These are phyloP conservation scores for Spicauda simplicius DNA, from an alignment of 2,888 invertebrate species.

Conservation along the genomic window DNA sequence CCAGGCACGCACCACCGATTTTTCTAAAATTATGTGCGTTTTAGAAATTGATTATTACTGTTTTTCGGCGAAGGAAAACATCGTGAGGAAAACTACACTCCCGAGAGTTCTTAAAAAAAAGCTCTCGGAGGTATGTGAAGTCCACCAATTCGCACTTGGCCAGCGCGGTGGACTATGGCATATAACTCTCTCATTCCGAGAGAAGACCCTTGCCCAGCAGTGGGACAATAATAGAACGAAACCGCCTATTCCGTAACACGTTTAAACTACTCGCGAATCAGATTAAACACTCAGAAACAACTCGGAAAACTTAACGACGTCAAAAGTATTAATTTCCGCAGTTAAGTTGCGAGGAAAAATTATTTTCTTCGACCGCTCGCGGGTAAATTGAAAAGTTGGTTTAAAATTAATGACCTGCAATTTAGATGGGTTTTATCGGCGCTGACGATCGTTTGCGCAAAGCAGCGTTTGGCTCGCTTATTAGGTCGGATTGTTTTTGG, in stretches of 20 bases:
- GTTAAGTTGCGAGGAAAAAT: constrained; percentile 26
- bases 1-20: too few species aligned
- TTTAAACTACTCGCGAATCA: background rate
- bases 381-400: constrained; percentile 33
- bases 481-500: background rate
- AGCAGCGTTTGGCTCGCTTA: constrained; percentile 6
- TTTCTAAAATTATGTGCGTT: too few species aligned
- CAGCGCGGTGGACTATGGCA: too few species aligned
- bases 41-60: too few species aligned
- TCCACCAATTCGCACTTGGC: too few species aligned
- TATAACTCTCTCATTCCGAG: too few species aligned
- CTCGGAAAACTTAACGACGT: constrained; percentile 3
- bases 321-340: constrained; percentile 25
- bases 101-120: too few species aligned
- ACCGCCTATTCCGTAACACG: background rate
- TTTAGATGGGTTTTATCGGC: constrained; percentile 32
- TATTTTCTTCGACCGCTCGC: constrained; percentile 23
- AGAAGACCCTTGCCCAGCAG: too few species aligned
- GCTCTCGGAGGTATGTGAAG: too few species aligned
- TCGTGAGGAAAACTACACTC: too few species aligned
- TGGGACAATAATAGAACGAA: too few species aligned
- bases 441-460: constrained; percentile 20
- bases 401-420: constrained; percentile 33
- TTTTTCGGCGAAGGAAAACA: too few species aligned
- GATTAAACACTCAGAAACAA: constrained; percentile 2